Conservation (phyloP, 2,797 vertebrate genomes). For the Crocidura indochinensis region DNA sequence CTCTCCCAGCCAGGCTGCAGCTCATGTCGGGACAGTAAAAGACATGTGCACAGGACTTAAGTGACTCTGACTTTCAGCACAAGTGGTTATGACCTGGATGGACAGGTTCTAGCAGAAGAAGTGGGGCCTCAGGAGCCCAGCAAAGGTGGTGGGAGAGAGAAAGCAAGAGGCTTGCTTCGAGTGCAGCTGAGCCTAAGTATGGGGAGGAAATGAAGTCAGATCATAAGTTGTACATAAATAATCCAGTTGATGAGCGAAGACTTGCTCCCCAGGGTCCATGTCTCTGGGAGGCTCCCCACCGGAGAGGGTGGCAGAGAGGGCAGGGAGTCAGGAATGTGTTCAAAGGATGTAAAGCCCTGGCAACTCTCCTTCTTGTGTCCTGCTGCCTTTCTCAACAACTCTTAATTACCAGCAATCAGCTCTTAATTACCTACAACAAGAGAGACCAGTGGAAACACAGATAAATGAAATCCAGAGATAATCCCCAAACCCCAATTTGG, state of each 20-base stretch:
- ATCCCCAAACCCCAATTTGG: conserved; percentile 85
- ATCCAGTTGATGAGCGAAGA: conserved; percentile 52
- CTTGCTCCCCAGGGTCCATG: background rate
- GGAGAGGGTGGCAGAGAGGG: background rate
- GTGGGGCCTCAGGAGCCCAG: background rate
- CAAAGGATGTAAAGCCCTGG: conserved; percentile 63
- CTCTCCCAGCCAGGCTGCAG: background rate
- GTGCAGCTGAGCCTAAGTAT: too few relatives aligned
- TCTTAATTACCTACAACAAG: conserved; percentile 87
- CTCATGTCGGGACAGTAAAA: background rate
- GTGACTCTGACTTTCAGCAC: conserved; percentile 37
- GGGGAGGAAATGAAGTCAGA: conserved; percentile 31
- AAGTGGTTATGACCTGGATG: conserved; percentile 45
- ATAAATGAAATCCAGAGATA: conserved; percentile 87
- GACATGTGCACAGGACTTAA: conserved; percentile 18
- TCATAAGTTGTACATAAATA: conserved; percentile 33
- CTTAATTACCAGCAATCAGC: conserved; percentile 86
- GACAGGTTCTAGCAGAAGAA: conserved; percentile 55
- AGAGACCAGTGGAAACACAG: conserved; percentile 80
- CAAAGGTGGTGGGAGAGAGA: background rate
- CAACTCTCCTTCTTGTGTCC: conserved; percentile 80
- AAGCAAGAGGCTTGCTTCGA: background rate
- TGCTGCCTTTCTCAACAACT: conserved; percentile 80
- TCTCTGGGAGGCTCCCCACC: conserved; percentile 35
- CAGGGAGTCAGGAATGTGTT: conserved; percentile 65